phyloP scores from a whole-genome alignment of 2,113 vertebrate species.

The Danionella cerebrum region DNA sequence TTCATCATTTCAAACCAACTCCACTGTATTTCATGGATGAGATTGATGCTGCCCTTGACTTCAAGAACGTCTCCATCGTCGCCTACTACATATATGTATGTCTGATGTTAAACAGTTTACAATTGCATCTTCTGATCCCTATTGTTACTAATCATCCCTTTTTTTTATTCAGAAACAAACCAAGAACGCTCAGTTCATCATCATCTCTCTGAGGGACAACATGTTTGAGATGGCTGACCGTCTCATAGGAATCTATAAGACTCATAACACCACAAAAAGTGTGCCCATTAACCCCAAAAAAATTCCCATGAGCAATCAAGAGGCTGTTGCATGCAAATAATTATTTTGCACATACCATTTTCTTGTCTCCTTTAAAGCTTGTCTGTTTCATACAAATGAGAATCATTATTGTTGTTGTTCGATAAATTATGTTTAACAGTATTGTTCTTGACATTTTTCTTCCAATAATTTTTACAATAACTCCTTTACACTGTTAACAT shows the following conservation, averaged over 20 bases:
- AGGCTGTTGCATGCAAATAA: too few species aligned
- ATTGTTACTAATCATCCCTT: conserved; percentile 20
- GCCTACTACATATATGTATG: conserved; percentile 95
- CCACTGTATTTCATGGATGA: conserved; percentile 98
- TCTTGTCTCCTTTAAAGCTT: too few species aligned
- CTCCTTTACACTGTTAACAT: too few species aligned
- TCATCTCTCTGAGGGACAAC: conserved; percentile 96
- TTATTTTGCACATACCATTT: too few species aligned
- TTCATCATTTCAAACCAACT: conserved; percentile 96
- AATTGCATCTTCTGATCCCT: not conserved
- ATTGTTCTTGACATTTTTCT: too few species aligned
- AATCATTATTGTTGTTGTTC: too few species aligned
- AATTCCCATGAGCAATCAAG: conserved; percentile 71
- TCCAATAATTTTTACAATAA: too few species aligned
- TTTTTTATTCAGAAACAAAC: conserved; percentile 84
- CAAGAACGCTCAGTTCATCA: conserved; percentile 96
- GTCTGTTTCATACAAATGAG: too few species aligned
- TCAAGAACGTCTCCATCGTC: conserved; percentile 98
- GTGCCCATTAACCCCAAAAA: conserved; percentile 87
- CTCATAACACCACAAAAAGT: conserved; percentile 87
- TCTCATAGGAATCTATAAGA: conserved; percentile 94
- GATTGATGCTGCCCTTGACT: conserved; percentile 94
- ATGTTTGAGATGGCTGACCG: conserved; percentile 97
- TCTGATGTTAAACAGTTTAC: too few species aligned
- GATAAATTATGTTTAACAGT: too few species aligned